Evolutionary conservation across 2,797 vertebrate genomes (phyloP), one percentile per base, ranked within the genome.

Genomic region (Hippoglossus hippoglossus): DNA sequence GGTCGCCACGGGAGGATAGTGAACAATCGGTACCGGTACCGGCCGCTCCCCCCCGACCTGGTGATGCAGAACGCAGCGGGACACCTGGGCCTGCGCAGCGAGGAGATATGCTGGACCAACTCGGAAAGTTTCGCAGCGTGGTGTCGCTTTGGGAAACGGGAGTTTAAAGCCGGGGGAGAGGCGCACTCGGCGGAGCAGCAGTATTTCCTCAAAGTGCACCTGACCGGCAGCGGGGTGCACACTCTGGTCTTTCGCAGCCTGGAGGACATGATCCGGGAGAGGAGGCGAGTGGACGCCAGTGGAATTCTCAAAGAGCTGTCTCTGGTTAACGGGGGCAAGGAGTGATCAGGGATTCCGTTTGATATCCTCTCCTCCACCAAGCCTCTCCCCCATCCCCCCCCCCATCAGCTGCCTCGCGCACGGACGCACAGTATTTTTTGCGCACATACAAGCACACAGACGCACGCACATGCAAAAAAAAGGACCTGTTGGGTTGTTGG

Each of bases 71-170:
- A 99, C 94, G 98, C 98, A 44, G 95, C 91, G 82, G 96, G 97
- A 83, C 98, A 99, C 93, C 90, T 99, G 88, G 98, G 98, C 68
- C 95, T 99, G 82, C 94, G 96, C 89, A 95, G 96, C 89, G 95
- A 94, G 79, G 98, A 99, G 91, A 96, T 98, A 87, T 97, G 97
- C 95, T 99, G 98, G 98, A 97, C 96, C 85, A 97, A 98, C 96
- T 98, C 98, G 16, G 98, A 99, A 95, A 99, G 97, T 94, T 99
- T 99, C 92, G 98, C 98, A 71, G 98, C 98, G 85, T 99, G 98
- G 98, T 99, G 98, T 93, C 96, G 98, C 91, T 99, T 99, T 69
- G 98, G 97, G 73, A 99, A 99, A 85, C 91, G 98, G 87, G 98
- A 99, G 94, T 99, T 99, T 93, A 99, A 99, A 93, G 96, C 97